Base-by-base conservation (phyloP, 2,888 invertebrate genomes). In the Dicyrtoma fusca region DNA sequence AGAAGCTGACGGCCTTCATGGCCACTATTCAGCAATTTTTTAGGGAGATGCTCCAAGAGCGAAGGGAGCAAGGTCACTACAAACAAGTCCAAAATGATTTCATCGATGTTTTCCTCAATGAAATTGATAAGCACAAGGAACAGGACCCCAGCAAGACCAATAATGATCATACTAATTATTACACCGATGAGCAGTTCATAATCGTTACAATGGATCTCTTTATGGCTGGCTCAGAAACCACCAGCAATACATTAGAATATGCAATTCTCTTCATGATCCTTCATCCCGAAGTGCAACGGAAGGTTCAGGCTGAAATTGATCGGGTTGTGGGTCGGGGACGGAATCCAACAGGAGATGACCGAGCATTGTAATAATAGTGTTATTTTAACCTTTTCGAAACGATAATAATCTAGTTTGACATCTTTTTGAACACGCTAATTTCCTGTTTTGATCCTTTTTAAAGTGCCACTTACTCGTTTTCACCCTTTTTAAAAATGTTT, bases 241-340 rank as follows among this genome's bases (percentile, higher is more conserved):
- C 81, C 1, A 73, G 75, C 6, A 78, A 79, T 53, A 64, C 77
- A 0, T 51, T 81, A 11, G 77, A 79, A 25, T 81, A 77, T 68
- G 79, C 79, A 1, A 68, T 82, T 25, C 65, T 82, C 26, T 81
- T 78, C 26, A 79, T 82, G 76, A 75, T 81, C 8, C 71, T 78
- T 1, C 68, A 81, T 74, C 81, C 81, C 0, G 74, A 81, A 14
- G 75, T 81, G 2, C 82, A 81, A 69, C 62, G 65, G 25, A 79
- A 78, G 66, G 75, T 82, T 0, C 80, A 80, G 19, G 74, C 78
- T 11, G 82, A 82, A 72, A 81, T 83, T 53, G 82, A 82, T 55
- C 61, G 74, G 17, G 79, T 81, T 13, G 65, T 82, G 0, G 82
- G 82, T 0, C 69, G 74, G 5, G 78, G 78, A 47, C 47, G 74